Evolutionary conservation across 1,140 invertebrate species (phyloP).

Genomic region (Bradysia coprophila): DNA sequence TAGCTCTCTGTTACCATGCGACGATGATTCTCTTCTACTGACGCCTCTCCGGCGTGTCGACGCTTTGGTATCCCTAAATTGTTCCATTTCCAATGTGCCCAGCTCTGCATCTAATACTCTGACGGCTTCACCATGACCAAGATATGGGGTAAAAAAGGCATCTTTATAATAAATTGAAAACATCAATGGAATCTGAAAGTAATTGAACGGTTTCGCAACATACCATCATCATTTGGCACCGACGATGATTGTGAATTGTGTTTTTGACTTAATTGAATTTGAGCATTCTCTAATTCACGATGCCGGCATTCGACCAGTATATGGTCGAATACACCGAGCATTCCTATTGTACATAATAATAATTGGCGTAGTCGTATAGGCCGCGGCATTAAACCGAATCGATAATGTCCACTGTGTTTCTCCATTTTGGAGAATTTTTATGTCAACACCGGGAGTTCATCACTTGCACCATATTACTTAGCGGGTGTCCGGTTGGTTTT

Average conservation of each 20-base stretch:
- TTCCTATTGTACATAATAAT: neutral
- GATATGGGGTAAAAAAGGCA: constrained; percentile 13
- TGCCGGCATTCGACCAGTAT: neutral
- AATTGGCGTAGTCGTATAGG: neutral
- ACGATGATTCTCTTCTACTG: constrained; percentile 4
- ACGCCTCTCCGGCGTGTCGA: neutral
- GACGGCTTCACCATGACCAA: constrained; percentile 28
- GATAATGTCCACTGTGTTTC: neutral
- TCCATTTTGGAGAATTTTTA: neutral
- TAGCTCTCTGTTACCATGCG: neutral
- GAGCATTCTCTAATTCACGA: neutral
- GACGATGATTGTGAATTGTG: neutral
- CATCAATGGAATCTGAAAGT: neutral
- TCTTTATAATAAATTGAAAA: constrained; percentile 1
- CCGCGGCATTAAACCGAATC: neutral
- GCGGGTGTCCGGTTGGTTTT: too few relatives aligned
- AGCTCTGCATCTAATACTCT: constrained; percentile 9
- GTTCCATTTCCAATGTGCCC: constrained; percentile 5
- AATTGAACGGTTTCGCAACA: neutral
- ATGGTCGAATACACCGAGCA: neutral
- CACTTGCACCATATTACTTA: neutral
- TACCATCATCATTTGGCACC: neutral
- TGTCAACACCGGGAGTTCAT: neutral
- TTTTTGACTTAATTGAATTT: neutral
- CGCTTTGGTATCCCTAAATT: neutral